Evolutionary conservation across 2,797 vertebrate genomes (phyloP).

Genomic region (Pseudomugil tenellus): DNA sequence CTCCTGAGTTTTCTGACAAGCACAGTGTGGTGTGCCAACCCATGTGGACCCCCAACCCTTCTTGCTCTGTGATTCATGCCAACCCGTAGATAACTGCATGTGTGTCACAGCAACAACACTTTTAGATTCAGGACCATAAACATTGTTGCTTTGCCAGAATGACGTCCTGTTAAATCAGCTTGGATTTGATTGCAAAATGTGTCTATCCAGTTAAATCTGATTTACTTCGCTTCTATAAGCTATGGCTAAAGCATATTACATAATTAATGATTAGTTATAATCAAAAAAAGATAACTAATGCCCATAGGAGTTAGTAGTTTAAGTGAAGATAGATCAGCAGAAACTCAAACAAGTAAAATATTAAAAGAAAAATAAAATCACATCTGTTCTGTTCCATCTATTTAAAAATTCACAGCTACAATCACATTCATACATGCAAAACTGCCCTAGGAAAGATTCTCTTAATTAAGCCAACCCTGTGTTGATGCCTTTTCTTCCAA

Average conservation of each 20-base stretch:
- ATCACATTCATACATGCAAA: conserved; percentile 51
- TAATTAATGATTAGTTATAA: conserved; percentile 76
- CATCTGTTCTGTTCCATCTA: conserved; percentile 34
- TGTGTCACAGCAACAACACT: conserved; percentile 10
- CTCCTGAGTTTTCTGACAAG: conserved; percentile 52
- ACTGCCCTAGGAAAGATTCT: conserved; percentile 42
- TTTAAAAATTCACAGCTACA: conserved; percentile 46
- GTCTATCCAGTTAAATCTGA: conserved; percentile 61
- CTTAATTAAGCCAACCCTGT: conserved; percentile 51
- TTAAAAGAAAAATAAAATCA: conserved; percentile 13
- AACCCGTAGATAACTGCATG: conserved; percentile 17
- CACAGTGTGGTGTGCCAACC: conserved; percentile 36
- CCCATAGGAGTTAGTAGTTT: conserved; percentile 64
- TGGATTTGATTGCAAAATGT: conserved; percentile 56
- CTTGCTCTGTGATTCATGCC: conserved; percentile 31
- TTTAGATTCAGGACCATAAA: conserved; percentile 31
- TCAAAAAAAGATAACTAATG: conserved; percentile 64
- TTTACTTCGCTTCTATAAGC: conserved; percentile 50
- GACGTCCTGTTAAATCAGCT: conserved; percentile 50
- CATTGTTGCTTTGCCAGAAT: conserved; percentile 32
- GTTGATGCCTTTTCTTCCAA: conserved; percentile 49
- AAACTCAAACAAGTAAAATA: conserved; percentile 42
- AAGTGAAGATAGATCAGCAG: conserved; percentile 61
- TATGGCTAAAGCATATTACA: conserved; percentile 55
- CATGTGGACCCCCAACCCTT: conserved; percentile 26